A percentile compares a stretch with the other conserved stretches of the same genome.
phyloP scores from a whole-genome alignment of 2,797 vertebrate genomes.

The Tolypeutes matacus region DNA sequence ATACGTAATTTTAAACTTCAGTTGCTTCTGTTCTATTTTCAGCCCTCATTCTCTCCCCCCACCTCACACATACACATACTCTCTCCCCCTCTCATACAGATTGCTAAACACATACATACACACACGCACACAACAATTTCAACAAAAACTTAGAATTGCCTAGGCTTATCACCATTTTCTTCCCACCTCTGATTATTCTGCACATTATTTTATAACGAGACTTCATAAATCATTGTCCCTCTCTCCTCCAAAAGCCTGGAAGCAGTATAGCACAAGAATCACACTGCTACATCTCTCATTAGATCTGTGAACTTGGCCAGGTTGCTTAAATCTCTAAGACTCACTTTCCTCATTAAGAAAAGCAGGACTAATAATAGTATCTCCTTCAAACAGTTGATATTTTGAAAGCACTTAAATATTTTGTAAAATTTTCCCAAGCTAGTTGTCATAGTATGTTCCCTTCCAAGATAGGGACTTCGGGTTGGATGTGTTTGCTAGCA shows the following conservation, averaged over 20 bases:
- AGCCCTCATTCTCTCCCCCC: not conserved
- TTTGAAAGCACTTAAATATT: slow-evolving; percentile 53
- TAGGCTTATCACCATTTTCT: not conserved
- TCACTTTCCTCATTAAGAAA: slow-evolving; percentile 9
- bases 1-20: slow-evolving; percentile 15
- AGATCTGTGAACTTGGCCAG: not conserved
- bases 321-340: not conserved
- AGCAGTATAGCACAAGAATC: not conserved
- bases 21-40: slow-evolving; percentile 6
- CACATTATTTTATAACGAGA: not conserved
- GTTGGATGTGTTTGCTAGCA: slow-evolving; percentile 63
- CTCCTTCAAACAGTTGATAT: slow-evolving; percentile 27
- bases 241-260: not conserved
- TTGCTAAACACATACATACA: not conserved
- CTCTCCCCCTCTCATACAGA: not conserved
- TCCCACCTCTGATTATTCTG: not conserved
- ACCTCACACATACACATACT: too few relatives aligned
- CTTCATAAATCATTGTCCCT: not conserved
- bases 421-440: slow-evolving; percentile 47
- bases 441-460: slow-evolving; percentile 24
- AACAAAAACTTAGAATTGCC: not conserved
- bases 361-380: not conserved
- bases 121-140: not conserved
- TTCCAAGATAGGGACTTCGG: slow-evolving; percentile 35
- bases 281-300: not conserved